Conservation (phyloP, 2,797 vertebrate species). For the Microhierax caerulescens region DNA sequence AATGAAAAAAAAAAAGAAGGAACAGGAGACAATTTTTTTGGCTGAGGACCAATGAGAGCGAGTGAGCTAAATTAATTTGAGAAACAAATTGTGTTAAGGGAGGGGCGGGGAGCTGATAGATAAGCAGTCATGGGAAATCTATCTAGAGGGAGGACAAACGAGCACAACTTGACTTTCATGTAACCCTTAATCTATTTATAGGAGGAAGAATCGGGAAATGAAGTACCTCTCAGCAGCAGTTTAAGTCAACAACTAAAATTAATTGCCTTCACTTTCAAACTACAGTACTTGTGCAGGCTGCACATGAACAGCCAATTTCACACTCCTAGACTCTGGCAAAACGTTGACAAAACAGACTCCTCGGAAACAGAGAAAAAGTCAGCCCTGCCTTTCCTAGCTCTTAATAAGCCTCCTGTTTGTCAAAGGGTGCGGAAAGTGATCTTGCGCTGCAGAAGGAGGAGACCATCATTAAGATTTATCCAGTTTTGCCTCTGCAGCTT, state of each 20-base stretch:
- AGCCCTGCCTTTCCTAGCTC: not conserved
- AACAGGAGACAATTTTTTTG: not conserved
- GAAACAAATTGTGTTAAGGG: conserved; percentile 54
- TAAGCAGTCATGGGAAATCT: conserved; percentile 67
- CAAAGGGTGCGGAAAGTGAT: not conserved
- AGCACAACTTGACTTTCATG: conserved; percentile 68
- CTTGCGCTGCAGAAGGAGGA: not conserved
- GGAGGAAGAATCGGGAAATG: conserved; percentile 67
- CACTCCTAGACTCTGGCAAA: conserved; percentile 39
- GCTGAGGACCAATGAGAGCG: not conserved
- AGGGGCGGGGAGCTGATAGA: conserved; percentile 32
- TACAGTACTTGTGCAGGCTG: conserved; percentile 29
- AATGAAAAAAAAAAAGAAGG: not conserved
- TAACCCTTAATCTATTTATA: conserved; percentile 73
- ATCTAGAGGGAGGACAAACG: conserved; percentile 61
- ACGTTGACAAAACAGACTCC: conserved; percentile 20
- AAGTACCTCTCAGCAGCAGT: conserved; percentile 74
- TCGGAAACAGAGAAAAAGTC: not conserved
- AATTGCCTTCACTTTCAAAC: conserved; percentile 72
- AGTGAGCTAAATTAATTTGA: conserved; percentile 62
- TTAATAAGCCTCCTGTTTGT: not conserved
- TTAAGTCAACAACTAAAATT: conserved; percentile 76
- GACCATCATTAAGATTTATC: not conserved
- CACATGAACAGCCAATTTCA: conserved; percentile 54
- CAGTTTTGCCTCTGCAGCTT: not conserved